Conservation (phyloP, 2,113 vertebrate species). For the Onychostoma macrolepis region DNA sequence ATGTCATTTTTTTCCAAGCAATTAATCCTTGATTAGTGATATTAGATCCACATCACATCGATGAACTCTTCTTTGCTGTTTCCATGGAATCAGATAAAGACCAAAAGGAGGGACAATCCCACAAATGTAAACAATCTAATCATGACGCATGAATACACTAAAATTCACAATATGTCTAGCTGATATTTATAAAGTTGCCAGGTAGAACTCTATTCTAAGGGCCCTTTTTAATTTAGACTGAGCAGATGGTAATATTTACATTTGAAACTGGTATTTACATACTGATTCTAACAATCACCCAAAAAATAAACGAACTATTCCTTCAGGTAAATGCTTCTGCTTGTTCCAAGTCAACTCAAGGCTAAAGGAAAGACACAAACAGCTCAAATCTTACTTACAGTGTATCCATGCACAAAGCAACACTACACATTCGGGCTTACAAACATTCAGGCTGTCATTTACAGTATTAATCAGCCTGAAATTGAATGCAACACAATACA, state of each 20-base stretch:
- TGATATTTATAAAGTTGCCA: background rate
- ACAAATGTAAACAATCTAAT: background rate
- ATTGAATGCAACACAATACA: background rate
- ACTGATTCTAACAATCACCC: background rate
- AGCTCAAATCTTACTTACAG: background rate
- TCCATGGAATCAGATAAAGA: background rate
- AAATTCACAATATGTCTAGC: background rate
- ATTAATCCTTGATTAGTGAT: background rate
- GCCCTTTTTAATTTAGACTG: background rate
- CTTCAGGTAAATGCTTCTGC: background rate
- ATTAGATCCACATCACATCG: background rate
- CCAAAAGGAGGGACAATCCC: background rate
- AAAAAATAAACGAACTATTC: background rate
- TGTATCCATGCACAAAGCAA: background rate
- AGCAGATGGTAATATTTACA: slow-evolving; percentile 1
- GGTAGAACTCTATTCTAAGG: background rate
- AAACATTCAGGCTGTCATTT: background rate
- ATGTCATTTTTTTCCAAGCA: background rate
- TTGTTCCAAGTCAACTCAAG: background rate
- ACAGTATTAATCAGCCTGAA: background rate
- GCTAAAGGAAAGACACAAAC: background rate
- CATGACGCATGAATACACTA: background rate
- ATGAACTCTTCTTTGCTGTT: background rate
- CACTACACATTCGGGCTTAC: background rate
- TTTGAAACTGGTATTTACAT: background rate